Conservation (phyloP, 2,797 vertebrate species). For the Urosaurus nigricauda region DNA sequence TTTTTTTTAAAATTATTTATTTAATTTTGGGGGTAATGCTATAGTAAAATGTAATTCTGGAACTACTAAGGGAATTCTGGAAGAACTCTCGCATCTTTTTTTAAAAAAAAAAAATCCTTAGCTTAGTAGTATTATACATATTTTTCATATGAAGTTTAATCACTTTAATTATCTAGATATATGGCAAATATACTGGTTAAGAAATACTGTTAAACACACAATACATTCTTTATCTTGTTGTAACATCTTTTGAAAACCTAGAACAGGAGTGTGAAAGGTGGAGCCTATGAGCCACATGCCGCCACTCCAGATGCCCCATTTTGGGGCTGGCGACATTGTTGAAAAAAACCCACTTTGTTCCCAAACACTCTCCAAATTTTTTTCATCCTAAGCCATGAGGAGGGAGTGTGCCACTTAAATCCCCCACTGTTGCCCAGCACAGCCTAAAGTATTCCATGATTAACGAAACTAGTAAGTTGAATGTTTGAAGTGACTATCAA, state of each 20-base stretch:
- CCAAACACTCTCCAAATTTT: too few relatives aligned
- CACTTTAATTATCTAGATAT: not conserved
- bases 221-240: not conserved
- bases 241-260: not conserved
- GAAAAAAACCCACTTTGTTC: too few relatives aligned
- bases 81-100: not conserved
- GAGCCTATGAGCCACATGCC: too few relatives aligned
- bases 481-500: not conserved
- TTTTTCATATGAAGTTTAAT: not conserved
- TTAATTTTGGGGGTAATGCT: not conserved
- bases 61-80: not conserved
- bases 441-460: not conserved
- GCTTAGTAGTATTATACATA: not conserved
- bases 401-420: too few relatives aligned
- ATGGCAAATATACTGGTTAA: not conserved
- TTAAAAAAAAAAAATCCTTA: not conserved
- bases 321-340: too few relatives aligned
- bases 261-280: not conserved
- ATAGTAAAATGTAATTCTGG: not conserved
- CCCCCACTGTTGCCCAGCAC: too few relatives aligned
- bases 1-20: not conserved
- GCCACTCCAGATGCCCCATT: too few relatives aligned
- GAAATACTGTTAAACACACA: not conserved
- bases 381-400: too few relatives aligned
- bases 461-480: not conserved